phyloP scores from a whole-genome alignment of 2,888 invertebrate genomes.

The Apamea anceps region DNA sequence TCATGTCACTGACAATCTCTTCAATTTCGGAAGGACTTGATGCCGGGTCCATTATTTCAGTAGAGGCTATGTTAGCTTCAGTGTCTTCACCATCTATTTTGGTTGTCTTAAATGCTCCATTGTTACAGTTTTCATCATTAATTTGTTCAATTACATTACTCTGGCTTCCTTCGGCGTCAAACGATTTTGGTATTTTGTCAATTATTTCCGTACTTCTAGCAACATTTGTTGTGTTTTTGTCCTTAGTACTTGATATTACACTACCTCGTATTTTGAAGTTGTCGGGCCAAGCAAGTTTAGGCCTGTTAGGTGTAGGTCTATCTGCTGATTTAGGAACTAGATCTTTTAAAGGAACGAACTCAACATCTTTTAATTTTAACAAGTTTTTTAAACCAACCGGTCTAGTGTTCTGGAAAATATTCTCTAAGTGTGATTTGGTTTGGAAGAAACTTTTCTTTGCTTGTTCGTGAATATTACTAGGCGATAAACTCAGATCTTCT shows the following conservation, averaged over 20 bases:
- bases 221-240: constrained; percentile 7
- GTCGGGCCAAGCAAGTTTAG: constrained; percentile 26
- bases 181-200: constrained; percentile 1
- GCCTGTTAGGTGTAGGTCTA: constrained; percentile 21
- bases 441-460: constrained; percentile 40
- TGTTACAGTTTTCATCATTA: constrained; percentile 32
- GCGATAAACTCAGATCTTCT: constrained; percentile 56
- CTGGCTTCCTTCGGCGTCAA: constrained; percentile 60
- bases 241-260: neutral
- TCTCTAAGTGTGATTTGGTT: constrained; percentile 52
- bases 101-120: neutral
- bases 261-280: constrained; percentile 29
- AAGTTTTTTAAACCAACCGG: constrained; percentile 71
- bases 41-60: constrained; percentile 62
- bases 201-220: constrained; percentile 17
- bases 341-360: constrained; percentile 63
- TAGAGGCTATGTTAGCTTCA: constrained; percentile 29
- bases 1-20: constrained; percentile 1
- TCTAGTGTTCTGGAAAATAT: constrained; percentile 42
- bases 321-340: constrained; percentile 63
- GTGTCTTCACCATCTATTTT: neutral
- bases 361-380: constrained; percentile 78
- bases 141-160: constrained; percentile 48
- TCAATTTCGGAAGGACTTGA: constrained; percentile 58
- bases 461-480: constrained; percentile 59